Percentiles rank a stretch among this genome's conserved stretches.
Evolutionary conservation across 2,888 invertebrate genomes (phyloP).

Genomic region (Dyspetes luteomarginatus): DNA sequence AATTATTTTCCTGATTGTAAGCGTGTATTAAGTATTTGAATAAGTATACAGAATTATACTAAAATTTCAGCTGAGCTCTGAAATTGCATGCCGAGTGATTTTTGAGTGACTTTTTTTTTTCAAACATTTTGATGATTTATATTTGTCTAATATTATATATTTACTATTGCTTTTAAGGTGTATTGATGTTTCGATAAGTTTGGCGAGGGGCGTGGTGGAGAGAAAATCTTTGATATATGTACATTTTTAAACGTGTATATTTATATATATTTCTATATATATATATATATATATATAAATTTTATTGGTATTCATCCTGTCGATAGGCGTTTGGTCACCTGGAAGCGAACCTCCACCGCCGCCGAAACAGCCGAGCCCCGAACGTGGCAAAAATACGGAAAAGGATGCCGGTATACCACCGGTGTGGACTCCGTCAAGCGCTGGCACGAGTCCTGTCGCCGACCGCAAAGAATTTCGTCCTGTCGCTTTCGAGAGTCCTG

Average conservation of each 20-base stretch:
- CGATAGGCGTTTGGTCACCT: slow-evolving; percentile 87
- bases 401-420: slow-evolving; percentile 87
- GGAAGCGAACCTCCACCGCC: slow-evolving; percentile 81
- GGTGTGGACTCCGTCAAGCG: slow-evolving; percentile 91
- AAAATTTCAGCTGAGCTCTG: too few species aligned
- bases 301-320: slow-evolving; percentile 57
- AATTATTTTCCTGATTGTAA: neutral
- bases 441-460: slow-evolving; percentile 89
- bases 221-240: neutral
- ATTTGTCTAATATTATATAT: neutral
- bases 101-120: neutral
- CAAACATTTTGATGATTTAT: neutral
- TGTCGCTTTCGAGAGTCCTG: slow-evolving; percentile 90
- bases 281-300: neutral
- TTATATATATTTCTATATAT: neutral
- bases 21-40: too few species aligned
- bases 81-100: slow-evolving; percentile 14
- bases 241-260: too few species aligned
- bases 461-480: slow-evolving; percentile 92
- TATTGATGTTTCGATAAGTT: slow-evolving; percentile 32
- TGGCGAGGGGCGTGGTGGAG: neutral
- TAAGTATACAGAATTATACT: neutral
- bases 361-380: slow-evolving; percentile 82
- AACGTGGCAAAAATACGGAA: slow-evolving; percentile 84
- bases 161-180: neutral